These are phyloP conservation scores for Neria commutata DNA, from an alignment of 2,888 invertebrate species.

Conservation along the genomic window DNA sequence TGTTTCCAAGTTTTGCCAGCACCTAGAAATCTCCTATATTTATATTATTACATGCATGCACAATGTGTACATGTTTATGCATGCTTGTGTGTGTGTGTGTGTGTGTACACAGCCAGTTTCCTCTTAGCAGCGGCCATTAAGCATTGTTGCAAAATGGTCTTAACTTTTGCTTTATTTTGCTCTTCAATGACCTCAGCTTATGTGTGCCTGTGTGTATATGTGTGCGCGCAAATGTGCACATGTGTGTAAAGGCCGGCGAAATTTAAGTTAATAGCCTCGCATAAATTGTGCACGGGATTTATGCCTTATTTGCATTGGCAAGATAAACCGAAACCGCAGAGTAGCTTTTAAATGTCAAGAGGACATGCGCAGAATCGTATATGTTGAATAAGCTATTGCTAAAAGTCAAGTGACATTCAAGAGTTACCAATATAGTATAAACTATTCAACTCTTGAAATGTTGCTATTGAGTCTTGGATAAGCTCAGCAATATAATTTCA, in stretches of 20 bases:
- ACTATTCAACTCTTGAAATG: too few species aligned
- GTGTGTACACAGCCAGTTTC: too few species aligned
- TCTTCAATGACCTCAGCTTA: too few species aligned
- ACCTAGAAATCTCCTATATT: too few species aligned
- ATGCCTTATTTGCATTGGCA: constrained; percentile 3
- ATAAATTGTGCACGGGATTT: constrained; percentile 21
- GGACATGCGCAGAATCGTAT: too few species aligned
- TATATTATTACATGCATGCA: too few species aligned
- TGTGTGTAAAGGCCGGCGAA: too few species aligned
- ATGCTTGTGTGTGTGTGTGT: background rate
- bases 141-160: too few species aligned
- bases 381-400: background rate
- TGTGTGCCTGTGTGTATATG: background rate
- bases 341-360: background rate
- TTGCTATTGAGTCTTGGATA: too few species aligned
- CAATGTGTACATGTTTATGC: background rate
- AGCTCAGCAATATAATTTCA: too few species aligned
- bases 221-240: background rate
- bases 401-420: background rate
- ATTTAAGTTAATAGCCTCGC: constrained; percentile 20
- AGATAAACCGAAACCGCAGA: background rate
- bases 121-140: constrained; percentile 3
- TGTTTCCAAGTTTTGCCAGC: too few species aligned
- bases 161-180: too few species aligned
- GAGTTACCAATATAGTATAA: background rate